Base-by-base conservation (phyloP, 2,797 vertebrate genomes). In the Chelon labrosus region DNA sequence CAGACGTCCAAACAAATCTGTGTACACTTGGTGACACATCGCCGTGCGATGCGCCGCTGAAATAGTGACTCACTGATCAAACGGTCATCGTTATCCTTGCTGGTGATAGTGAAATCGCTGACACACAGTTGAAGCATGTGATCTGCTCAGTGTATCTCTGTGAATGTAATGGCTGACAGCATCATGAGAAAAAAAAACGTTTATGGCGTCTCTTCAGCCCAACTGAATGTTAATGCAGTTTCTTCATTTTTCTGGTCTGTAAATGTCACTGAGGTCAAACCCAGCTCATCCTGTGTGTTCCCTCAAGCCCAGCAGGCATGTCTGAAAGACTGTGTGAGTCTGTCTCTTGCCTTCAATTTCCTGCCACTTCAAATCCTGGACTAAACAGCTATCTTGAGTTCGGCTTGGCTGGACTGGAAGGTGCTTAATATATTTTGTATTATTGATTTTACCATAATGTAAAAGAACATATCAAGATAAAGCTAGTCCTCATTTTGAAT, bases 1-100 rank as follows among this genome's bases (percentile, higher is more conserved):
- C 69, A 65, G 46, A 84, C 11, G 38, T 91, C 88, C 77, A 89
- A 91, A 91, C 87, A 88, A 82, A 81, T 82, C 75, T 25, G 63
- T 46, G 10, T 22, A 60, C 67, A 64, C 83, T 88, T 25, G 1
- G 42, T 74, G 79, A 75, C 82, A 70, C 75, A 71, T 66, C 64
- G 72, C 56, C 0, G 1, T 11, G 17, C 51, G 35, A 56, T 54
- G 78, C 50, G 63, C 42, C 37, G 8, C 42, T 68, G 37, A 35
- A 73, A 65, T 52, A 10, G 5, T 84, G 85, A 88, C 69, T 88
- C 84, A 84, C 8, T 50, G 59, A 78, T 85, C 9, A 4, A 64
- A 50, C 19, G 55, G 31, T 11, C 41, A 58, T 78, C 47, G 4
- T 50, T 66, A 39, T 72, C 13, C 6, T 49, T 17, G 20, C 41